phyloP scores from a whole-genome alignment of 2,888 invertebrate genomes.

The Nipponacmea schrenckii region DNA sequence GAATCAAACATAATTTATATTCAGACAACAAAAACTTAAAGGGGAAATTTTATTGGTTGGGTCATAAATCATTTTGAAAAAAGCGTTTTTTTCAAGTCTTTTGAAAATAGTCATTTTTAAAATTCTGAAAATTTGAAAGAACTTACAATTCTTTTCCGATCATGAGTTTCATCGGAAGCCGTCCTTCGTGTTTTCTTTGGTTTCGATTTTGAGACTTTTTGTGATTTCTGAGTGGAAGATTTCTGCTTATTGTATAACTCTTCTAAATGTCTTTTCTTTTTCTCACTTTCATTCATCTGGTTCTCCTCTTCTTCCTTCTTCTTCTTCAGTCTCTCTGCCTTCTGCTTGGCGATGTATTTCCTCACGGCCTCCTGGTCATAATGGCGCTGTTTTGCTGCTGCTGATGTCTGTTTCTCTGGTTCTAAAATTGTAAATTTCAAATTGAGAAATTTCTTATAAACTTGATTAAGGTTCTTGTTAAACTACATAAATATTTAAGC shows the following conservation, averaged over 20 bases:
- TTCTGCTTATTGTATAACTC: slow-evolving; percentile 50
- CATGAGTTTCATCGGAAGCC: slow-evolving; percentile 1
- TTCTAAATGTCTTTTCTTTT: slow-evolving; percentile 37
- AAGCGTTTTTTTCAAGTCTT: not conserved
- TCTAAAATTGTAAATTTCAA: slow-evolving; percentile 27
- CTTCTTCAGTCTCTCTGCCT: slow-evolving; percentile 69
- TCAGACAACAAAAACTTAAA: no score
- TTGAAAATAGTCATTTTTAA: no score
- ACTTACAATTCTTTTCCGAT: slow-evolving; percentile 4
- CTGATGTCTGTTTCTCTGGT: slow-evolving; percentile 40
- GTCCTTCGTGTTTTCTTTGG: slow-evolving; percentile 12
- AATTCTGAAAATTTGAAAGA: no score
- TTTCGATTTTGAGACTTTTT: slow-evolving; percentile 18
- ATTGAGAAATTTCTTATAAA: not conserved
- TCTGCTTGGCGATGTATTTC: slow-evolving; percentile 73
- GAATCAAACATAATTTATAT: not conserved
- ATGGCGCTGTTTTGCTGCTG: slow-evolving; percentile 71
- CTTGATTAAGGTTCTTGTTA: no score
- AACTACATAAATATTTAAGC: no score
- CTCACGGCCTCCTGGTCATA: slow-evolving; percentile 72
- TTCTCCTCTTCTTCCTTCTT: slow-evolving; percentile 64
- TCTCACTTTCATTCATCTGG: slow-evolving; percentile 63
- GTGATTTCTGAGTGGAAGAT: slow-evolving; percentile 27
- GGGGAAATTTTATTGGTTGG: no score
- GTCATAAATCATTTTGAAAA: not conserved